Evolutionary conservation across 2,113 vertebrate species (phyloP).

Genomic region (Tylochromis polylepis): DNA sequence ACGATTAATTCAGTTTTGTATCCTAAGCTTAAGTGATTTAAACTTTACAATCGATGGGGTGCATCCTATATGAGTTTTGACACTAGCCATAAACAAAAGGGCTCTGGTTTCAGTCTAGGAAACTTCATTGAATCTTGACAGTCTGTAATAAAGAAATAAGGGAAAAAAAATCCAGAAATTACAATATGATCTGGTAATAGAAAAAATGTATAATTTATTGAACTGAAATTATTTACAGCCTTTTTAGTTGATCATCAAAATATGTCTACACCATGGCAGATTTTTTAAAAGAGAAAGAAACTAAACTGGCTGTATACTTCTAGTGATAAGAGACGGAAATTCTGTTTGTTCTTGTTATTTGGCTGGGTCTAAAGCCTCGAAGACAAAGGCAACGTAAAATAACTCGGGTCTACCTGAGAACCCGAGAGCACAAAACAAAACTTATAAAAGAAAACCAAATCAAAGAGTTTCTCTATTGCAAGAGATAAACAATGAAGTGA

Average conservation of each 20-base stretch:
- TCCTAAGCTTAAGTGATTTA: not conserved
- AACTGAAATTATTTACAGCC: not conserved
- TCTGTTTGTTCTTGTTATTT: not conserved
- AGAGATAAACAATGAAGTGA: not conserved
- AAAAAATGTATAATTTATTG: not conserved
- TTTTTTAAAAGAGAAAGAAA: not conserved
- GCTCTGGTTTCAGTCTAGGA: not conserved
- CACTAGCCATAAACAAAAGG: not conserved
- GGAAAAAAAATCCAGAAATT: not conserved
- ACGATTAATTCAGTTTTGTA: not conserved
- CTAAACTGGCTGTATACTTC: not conserved
- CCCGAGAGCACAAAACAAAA: not conserved
- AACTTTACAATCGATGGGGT: not conserved
- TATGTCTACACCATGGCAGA: not conserved
- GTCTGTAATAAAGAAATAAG: not conserved
- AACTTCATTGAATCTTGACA: not conserved
- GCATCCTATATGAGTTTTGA: not conserved
- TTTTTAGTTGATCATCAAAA: not conserved
- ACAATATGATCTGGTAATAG: not conserved
- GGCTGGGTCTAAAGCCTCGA: not conserved
- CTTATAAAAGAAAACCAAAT: not conserved
- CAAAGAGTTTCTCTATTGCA: not conserved
- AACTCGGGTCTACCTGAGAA: not conserved
- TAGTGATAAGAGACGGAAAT: not conserved
- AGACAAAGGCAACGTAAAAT: not conserved